These are phyloP conservation scores for Calliphora vicina DNA, from an alignment of 1,140 invertebrate species.

Conservation along the genomic window DNA sequence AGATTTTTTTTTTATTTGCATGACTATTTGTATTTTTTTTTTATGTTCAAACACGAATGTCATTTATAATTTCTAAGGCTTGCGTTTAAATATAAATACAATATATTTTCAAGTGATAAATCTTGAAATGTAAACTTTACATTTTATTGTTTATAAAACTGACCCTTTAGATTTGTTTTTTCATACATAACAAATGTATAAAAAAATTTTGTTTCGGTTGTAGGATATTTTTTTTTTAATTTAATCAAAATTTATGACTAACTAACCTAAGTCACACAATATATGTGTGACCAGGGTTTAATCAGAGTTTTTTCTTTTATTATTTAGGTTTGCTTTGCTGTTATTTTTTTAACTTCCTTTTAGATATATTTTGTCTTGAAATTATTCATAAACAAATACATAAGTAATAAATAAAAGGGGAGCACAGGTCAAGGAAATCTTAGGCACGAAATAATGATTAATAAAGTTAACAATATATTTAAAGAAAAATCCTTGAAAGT, in stretches of 20 bases:
- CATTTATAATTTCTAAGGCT: not conserved
- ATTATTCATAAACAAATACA: not conserved
- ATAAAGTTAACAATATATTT: too few species aligned
- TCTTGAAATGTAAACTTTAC: not conserved
- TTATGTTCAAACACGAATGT: too few species aligned
- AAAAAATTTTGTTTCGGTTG: too few species aligned
- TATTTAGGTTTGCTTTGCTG: too few species aligned
- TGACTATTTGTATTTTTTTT: too few species aligned
- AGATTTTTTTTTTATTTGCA: too few species aligned
- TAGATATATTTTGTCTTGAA: not conserved
- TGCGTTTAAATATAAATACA: not conserved
- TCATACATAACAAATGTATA: too few species aligned
- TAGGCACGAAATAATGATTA: too few species aligned
- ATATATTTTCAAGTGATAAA: not conserved
- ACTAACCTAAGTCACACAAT: slow-evolving; percentile 5
- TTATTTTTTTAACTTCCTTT: not conserved
- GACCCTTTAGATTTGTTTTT: too few species aligned
- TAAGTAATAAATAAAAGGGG: not conserved
- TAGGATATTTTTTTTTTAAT: not conserved
- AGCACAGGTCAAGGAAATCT: not conserved
- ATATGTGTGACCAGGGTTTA: not conserved
- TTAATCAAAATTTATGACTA: slow-evolving; percentile 2
- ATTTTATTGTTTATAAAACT: not conserved
- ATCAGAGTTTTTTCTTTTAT: not conserved
- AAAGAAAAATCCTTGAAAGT: too few species aligned